A percentile compares a stretch with the other conserved stretches of the same genome.
These are phyloP conservation scores for Cantharis nigra DNA, from an alignment of 2,888 invertebrate genomes.

Conservation along the genomic window DNA sequence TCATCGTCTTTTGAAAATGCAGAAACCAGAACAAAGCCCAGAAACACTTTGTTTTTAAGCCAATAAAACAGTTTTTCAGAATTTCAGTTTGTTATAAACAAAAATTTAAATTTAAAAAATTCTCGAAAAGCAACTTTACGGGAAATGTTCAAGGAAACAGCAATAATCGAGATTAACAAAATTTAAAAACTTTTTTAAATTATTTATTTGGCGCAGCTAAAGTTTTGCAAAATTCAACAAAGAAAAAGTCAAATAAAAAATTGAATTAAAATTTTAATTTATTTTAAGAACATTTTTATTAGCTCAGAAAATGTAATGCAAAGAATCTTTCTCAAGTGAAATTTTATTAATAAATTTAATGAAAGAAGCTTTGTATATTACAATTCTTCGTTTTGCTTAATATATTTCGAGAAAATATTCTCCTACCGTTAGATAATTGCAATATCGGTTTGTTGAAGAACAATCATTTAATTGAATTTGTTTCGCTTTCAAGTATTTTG, in stretches of 20 bases:
- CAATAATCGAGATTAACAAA: not conserved
- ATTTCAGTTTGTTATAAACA: not conserved
- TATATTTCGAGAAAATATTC: slow-evolving; percentile 18
- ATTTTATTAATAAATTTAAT: not conserved
- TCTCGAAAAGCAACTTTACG: not conserved
- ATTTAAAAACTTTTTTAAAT: not conserved
- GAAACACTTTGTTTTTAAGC: no score
- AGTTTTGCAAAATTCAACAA: not conserved
- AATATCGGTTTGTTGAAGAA: slow-evolving; percentile 13
- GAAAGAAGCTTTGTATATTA: slow-evolving; percentile 17
- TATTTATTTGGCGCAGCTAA: not conserved
- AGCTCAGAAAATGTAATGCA: not conserved
- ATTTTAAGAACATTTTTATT: not conserved
- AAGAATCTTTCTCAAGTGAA: not conserved
- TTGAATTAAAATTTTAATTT: not conserved
- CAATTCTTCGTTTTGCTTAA: slow-evolving; percentile 18
- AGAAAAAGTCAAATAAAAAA: not conserved
- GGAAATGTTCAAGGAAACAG: not conserved
- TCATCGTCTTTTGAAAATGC: no score
- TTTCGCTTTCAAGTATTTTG: slow-evolving; percentile 2
- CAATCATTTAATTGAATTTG: slow-evolving; percentile 25
- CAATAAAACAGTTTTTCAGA: no score
- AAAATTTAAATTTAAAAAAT: not conserved
- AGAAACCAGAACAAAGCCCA: no score
- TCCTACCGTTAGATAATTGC: slow-evolving; percentile 22